Base-by-base conservation (phyloP, 2,888 invertebrate genomes). In the Unio pictorum region DNA sequence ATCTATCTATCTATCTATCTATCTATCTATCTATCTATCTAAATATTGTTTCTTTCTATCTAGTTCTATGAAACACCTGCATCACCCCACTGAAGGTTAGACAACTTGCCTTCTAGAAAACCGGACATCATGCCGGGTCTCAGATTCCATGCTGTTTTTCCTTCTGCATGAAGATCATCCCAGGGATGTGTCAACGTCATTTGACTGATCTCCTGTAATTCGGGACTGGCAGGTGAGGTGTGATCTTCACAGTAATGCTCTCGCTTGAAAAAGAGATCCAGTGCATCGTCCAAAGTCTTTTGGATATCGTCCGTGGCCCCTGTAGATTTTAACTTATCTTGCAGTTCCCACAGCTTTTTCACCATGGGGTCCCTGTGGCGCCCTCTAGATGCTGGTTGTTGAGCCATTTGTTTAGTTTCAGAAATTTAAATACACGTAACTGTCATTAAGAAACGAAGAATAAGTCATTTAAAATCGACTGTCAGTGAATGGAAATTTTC, bases 121-220 rank as follows among this genome's bases (percentile, higher is more conserved):
- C 76, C 78, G 17, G 78, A 72, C 55, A 78, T 57, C 77, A 74
- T 76, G 8, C 60, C 34, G 1, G 73, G 63, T 28, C 45, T 60
- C 4, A 75, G 63, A 11, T 63, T 68, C 72, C 63, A 71, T 55
- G 69, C 68, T 15, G 73, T 73, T 56, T 76, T 69, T n/a, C 78
- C 80, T 4, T 66, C 60, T 55, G 63, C 68, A 30, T 67, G 63
- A n/a, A 67, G 71, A 54, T 72, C 69, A 0, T 69, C 67, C 69
- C 76, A 80, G 0, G 72, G 73, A 61, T 76, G 74, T 4, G 60
- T 58, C 17, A 59, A 8, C 1, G 76, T 78, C 20, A 56, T 67
- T 11, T 66, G 64, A 18, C 60, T 66, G 4, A 78, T 55, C 4
- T 66, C 56, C 17, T 60, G 56, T 26, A 80, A 55, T 1, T 66